phyloP scores from a whole-genome alignment of 2,113 vertebrate genomes.

The Chamaetylas fuelleborni region DNA sequence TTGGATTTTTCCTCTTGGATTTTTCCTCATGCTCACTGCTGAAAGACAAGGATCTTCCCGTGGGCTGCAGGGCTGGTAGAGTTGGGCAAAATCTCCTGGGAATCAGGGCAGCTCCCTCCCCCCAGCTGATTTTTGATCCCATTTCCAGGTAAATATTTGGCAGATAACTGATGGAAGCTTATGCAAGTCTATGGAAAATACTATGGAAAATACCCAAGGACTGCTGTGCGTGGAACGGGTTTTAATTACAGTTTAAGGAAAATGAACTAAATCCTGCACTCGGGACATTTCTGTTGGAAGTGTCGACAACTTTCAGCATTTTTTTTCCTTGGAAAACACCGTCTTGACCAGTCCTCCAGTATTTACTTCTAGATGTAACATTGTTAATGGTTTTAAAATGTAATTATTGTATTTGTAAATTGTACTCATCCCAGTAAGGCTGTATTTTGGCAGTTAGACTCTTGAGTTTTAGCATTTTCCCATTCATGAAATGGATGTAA shows the following conservation, averaged over 20 bases:
- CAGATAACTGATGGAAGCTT: conserved; percentile 87
- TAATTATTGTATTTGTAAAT: conserved; percentile 97
- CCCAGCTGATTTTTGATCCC: conserved; percentile 26
- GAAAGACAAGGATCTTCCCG: neutral
- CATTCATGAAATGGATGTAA: conserved; percentile 81
- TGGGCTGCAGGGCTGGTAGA: neutral
- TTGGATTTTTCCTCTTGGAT: neutral
- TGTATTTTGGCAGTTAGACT: conserved; percentile 79
- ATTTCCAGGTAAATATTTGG: conserved; percentile 94
- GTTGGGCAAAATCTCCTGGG: neutral
- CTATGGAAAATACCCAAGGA: conserved; percentile 47
- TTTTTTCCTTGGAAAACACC: conserved; percentile 64
- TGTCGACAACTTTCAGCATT: conserved; percentile 61
- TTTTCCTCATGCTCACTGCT: neutral
- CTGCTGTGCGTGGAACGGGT: conserved; percentile 62
- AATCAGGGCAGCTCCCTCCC: neutral
- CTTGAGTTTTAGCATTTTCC: conserved; percentile 81
- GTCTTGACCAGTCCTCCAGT: conserved; percentile 86
- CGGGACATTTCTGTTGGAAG: conserved; percentile 70
- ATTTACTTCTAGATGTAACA: conserved; percentile 92
- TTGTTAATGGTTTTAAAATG: conserved; percentile 93
- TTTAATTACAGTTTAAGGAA: conserved; percentile 70
- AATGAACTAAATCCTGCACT: conserved; percentile 70
- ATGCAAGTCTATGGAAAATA: conserved; percentile 61
- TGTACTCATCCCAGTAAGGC: conserved; percentile 87